These are phyloP conservation scores for Ardeotis arabs DNA, from an alignment of 2,113 vertebrate species.

Conservation along the genomic window DNA sequence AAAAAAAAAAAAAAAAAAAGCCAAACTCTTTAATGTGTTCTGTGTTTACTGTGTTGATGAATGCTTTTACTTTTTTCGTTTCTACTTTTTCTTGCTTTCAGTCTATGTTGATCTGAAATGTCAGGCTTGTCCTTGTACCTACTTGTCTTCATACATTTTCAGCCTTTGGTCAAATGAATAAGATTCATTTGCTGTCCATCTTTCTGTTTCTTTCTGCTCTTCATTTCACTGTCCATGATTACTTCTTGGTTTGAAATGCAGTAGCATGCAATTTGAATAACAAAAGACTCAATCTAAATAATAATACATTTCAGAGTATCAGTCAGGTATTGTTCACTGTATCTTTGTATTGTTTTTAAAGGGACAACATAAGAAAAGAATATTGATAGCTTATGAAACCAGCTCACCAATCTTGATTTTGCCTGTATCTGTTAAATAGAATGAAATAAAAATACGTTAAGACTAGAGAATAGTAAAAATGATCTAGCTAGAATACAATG, in stretches of 20 bases:
- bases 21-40: neutral
- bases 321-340: neutral
- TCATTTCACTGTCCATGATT: neutral
- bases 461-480: neutral
- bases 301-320: neutral
- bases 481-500: neutral
- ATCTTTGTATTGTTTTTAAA: neutral
- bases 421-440: neutral
- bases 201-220: neutral
- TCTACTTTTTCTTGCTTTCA: neutral
- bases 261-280: neutral
- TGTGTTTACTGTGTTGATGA: neutral
- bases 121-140: neutral
- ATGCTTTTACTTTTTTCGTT: neutral
- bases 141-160: neutral
- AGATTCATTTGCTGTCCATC: neutral
- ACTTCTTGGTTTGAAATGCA: neutral
- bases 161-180: neutral
- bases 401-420: neutral
- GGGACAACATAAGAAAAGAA: neutral
- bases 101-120: neutral
- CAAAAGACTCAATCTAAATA: slow-evolving; percentile 5
- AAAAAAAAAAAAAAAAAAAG: too few relatives aligned
- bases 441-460: neutral
- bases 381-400: neutral